Evolutionary conservation across 2,888 invertebrate species (phyloP).

Genomic region (Cheilosia pagana): DNA sequence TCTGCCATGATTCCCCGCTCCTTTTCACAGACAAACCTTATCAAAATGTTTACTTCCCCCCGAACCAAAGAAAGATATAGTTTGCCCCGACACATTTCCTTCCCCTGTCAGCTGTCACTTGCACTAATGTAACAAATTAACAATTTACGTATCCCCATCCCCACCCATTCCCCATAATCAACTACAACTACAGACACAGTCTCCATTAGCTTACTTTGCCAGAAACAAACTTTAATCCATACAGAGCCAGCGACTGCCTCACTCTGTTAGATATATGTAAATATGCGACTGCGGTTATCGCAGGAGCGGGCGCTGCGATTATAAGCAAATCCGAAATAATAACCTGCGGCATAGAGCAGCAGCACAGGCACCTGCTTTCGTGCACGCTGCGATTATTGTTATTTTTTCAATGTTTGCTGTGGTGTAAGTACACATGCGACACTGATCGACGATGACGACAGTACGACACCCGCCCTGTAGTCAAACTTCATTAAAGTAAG

Average conservation of each 20-base stretch:
- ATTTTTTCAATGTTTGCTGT: constrained; percentile 42
- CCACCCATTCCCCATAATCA: no score
- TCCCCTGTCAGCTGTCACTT: not conserved
- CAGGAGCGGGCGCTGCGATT: constrained; percentile 27
- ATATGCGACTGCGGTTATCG: constrained; percentile 14
- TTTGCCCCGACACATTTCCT: no score
- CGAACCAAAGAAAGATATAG: no score
- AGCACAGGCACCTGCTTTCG: constrained; percentile 40
- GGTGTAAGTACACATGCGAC: not conserved
- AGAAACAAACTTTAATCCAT: constrained; percentile 33
- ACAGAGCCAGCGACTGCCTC: not conserved
- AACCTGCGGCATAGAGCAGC: constrained; percentile 65
- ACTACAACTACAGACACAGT: constrained; percentile 34
- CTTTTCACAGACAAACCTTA: no score
- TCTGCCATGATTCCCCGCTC: no score
- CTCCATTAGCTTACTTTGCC: constrained; percentile 53
- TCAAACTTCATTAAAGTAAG: not conserved
- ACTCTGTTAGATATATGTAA: not conserved
- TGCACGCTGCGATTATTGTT: constrained; percentile 58
- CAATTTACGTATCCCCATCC: constrained; percentile 32
- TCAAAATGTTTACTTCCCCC: no score
- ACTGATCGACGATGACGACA: not conserved
- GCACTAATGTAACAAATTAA: constrained; percentile 45
- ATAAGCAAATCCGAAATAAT: constrained; percentile 62
- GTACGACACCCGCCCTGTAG: not conserved